A percentile compares a stretch with the other conserved stretches of the same genome.
Evolutionary conservation across 2,797 vertebrate genomes (phyloP).

Genomic region (Danio choprae): DNA sequence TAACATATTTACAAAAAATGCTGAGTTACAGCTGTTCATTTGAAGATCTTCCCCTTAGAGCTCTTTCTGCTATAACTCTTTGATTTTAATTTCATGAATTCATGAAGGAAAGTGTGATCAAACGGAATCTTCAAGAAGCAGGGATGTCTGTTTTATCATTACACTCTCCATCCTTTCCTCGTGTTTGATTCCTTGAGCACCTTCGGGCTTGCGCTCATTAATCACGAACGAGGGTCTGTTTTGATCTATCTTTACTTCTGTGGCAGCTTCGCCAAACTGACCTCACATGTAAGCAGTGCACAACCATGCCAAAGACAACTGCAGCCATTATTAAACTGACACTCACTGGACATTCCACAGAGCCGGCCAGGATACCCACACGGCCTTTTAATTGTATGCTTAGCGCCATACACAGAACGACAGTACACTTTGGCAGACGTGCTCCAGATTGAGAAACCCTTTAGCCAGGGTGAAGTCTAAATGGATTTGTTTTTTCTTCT

Average conservation of each 20-base stretch:
- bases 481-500: slow-evolving; percentile 38
- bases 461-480: neutral
- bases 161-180: slow-evolving; percentile 27
- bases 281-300: slow-evolving; percentile 30
- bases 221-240: slow-evolving; percentile 42
- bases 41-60: neutral
- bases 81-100: slow-evolving; percentile 4
- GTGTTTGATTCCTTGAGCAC: slow-evolving; percentile 30
- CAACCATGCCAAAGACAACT: slow-evolving; percentile 42
- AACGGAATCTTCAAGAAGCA: slow-evolving; percentile 34
- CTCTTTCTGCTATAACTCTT: neutral
- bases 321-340: slow-evolving; percentile 41
- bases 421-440: slow-evolving; percentile 16
- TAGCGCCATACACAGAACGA: neutral
- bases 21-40: neutral
- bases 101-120: slow-evolving; percentile 31
- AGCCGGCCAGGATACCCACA: slow-evolving; percentile 29
- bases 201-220: slow-evolving; percentile 35
- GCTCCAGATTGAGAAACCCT: slow-evolving; percentile 7
- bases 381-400: slow-evolving; percentile 14
- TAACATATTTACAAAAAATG: no score
- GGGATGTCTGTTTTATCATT: slow-evolving; percentile 40
- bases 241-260: slow-evolving; percentile 51
- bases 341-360: slow-evolving; percentile 24
- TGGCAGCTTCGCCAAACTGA: slow-evolving; percentile 45